Evolutionary conservation across 1,140 invertebrate species (phyloP).

Genomic region (Bombyx mori): DNA sequence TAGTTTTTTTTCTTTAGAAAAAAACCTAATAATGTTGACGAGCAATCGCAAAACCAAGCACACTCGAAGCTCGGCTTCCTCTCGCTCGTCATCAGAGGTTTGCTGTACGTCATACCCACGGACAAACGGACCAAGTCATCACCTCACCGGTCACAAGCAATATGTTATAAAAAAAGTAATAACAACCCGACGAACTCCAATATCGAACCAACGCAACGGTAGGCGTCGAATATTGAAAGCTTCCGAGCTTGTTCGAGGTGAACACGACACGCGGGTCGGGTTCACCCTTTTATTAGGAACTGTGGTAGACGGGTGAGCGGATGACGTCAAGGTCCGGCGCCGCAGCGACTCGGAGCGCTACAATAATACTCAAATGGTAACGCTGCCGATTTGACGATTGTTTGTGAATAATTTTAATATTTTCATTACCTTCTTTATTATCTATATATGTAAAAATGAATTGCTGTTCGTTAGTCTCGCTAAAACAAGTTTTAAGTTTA

Average conservation of each 20-base stretch:
- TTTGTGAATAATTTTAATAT: background rate
- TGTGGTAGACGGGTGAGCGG: slow-evolving; percentile 17
- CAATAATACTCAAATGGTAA: slow-evolving; percentile 37
- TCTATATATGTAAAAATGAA: no score
- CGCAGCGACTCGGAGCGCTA: slow-evolving; percentile 36
- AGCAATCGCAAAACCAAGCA: slow-evolving; percentile 51
- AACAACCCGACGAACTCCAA: slow-evolving; percentile 2
- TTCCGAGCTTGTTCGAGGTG: slow-evolving; percentile 15
- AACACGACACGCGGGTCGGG: slow-evolving; percentile 29
- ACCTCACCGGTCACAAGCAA: slow-evolving; percentile 7
- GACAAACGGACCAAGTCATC: slow-evolving; percentile 27
- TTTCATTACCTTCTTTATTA: background rate
- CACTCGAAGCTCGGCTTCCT: slow-evolving; percentile 40
- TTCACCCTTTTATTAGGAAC: slow-evolving; percentile 20
- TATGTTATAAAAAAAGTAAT: slow-evolving; percentile 2
- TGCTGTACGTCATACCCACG: slow-evolving; percentile 41
- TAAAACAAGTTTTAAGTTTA: no score
- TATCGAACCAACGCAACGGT: slow-evolving; percentile 10
- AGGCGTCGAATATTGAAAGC: slow-evolving; percentile 10
- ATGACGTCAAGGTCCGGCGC: slow-evolving; percentile 53
- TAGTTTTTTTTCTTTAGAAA: no score
- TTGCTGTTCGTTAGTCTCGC: no score
- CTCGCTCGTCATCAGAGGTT: slow-evolving; percentile 36
- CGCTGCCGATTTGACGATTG: slow-evolving; percentile 40
- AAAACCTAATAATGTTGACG: slow-evolving; percentile 30